Base-by-base conservation (phyloP, 2,888 invertebrate species). In the Torymus auratus region DNA sequence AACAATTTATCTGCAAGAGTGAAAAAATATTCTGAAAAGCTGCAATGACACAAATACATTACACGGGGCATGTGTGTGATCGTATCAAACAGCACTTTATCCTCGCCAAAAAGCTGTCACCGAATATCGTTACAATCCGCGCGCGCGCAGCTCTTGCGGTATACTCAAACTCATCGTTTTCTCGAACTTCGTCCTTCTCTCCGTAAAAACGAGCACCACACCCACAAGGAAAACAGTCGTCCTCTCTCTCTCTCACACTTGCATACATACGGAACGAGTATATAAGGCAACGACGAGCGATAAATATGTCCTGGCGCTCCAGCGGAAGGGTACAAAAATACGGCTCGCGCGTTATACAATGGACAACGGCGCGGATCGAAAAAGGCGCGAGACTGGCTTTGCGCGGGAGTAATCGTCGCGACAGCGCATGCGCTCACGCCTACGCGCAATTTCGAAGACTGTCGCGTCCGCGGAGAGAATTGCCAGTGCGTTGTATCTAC, bases 381-480 rank as follows among this genome's bases (percentile, higher is more conserved):
- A 62, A 64, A 75, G 67, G 52, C 58, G 2, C n/a, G 62, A n/a
- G 65, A n/a, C 23, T 5, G 55, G 28, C n/a, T 52, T 15, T 15
- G 55, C 55, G 55, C 73, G 73, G 64, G 55, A 64, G 67, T 75
- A 75, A 75, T 75, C 74, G 74, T 67, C 67, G 60, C 75, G 68
- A 68, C 53, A 60, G 55, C 20, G 3, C 28, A 28, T 28, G 7
- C 20, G 17, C 55, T 2, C 14, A 7, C 12, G n/a, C 76, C 69
- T 65, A 74, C 76, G 68, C 69, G 61, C 81, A 83, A 84, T 83
- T 82, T 78, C 73, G 69, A 58, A 65, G 50, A 72, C 78, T 62
- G 76, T 61, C 15, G 23, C 17, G 52, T 80, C 81, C 85, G 83
- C 52, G 75, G 60, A 84, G 85, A 84, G 67, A 64, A 56, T 58